These are phyloP conservation scores for Mergus octosetaceus DNA, from an alignment of 2,797 vertebrate genomes.

Conservation along the genomic window DNA sequence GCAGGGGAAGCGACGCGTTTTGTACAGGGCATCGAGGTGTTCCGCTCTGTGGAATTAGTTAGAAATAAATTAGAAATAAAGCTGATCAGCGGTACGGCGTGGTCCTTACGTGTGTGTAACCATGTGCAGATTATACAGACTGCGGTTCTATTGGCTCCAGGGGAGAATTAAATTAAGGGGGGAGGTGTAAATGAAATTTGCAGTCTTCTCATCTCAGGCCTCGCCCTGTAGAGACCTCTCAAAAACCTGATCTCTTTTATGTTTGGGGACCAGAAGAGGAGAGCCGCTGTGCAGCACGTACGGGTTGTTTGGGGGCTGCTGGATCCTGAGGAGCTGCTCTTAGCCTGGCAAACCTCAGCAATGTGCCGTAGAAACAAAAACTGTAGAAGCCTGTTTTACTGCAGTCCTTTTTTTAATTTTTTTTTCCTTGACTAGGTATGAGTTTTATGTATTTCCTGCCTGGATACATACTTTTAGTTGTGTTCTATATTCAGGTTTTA, in stretches of 20 bases:
- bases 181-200: neutral
- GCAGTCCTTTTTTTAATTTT: neutral
- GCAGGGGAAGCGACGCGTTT: neutral
- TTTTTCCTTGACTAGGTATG: neutral
- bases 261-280: neutral
- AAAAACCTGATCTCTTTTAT: neutral
- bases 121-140: neutral
- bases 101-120: neutral
- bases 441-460: neutral
- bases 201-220: neutral
- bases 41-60: neutral
- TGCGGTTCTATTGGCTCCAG: neutral
- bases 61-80: neutral
- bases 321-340: neutral
- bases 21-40: neutral
- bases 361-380: neutral
- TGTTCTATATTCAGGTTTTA: neutral
- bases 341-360: neutral
- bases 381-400: neutral
- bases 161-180: neutral
- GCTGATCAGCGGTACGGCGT: fast-evolving
- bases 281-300: fast-evolving
- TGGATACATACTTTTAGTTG: neutral
- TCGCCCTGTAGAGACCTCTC: neutral
- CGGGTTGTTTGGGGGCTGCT: neutral